phyloP scores from a whole-genome alignment of 2,797 vertebrate genomes.

The Myotis findleyi region DNA sequence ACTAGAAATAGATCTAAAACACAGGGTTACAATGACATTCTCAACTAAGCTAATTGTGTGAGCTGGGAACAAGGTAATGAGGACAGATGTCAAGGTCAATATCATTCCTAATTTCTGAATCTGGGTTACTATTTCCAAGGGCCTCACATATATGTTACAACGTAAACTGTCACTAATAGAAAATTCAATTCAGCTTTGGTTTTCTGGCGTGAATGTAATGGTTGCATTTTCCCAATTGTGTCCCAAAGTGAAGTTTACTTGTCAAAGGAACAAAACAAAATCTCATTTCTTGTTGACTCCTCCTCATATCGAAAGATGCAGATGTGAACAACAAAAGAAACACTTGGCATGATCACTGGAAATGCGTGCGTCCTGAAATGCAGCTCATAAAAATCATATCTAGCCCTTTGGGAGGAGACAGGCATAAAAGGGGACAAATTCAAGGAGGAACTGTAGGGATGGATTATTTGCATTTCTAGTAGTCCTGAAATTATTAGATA shows the following conservation, averaged over 20 bases:
- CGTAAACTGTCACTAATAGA: slow-evolving; percentile 32
- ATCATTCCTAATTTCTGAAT: slow-evolving; percentile 91
- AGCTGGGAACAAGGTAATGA: slow-evolving; percentile 88
- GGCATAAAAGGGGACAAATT: slow-evolving; percentile 66
- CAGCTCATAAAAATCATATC: slow-evolving; percentile 72
- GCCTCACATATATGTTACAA: slow-evolving; percentile 63
- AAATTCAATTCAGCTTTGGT: slow-evolving; percentile 62
- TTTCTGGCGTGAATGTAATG: slow-evolving; percentile 3
- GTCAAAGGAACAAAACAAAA: slow-evolving; percentile 59
- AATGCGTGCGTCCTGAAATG: slow-evolving; percentile 69
- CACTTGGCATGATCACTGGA: slow-evolving; percentile 70
- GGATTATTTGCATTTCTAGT: slow-evolving; percentile 86
- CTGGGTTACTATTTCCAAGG: slow-evolving; percentile 85
- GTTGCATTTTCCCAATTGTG: slow-evolving; percentile 45
- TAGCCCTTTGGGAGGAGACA: slow-evolving; percentile 65
- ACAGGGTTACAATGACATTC: slow-evolving; percentile 84
- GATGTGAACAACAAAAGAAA: slow-evolving; percentile 75
- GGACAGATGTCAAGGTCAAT: slow-evolving; percentile 89
- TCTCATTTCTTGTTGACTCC: slow-evolving; percentile 65
- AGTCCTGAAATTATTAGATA: slow-evolving; percentile 86
- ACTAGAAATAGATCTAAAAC: slow-evolving; percentile 88
- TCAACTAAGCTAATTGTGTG: slow-evolving; percentile 85
- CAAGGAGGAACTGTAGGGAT: slow-evolving; percentile 67
- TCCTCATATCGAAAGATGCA: slow-evolving; percentile 68
- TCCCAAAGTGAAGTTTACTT: slow-evolving; percentile 74